These are phyloP conservation scores for Dryomyza anilis DNA, from an alignment of 2,888 invertebrate genomes.

Conservation along the genomic window DNA sequence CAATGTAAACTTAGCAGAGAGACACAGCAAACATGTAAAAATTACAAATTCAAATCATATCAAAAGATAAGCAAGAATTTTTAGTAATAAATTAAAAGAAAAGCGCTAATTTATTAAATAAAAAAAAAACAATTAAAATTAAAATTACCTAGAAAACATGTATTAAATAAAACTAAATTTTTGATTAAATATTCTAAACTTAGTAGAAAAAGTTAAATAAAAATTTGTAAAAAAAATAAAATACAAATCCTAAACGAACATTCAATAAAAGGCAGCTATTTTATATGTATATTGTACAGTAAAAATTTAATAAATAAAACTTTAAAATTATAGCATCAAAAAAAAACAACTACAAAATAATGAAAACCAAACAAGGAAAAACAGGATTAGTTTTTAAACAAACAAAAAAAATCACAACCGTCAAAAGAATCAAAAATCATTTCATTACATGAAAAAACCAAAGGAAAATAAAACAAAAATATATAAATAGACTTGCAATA, in stretches of 20 bases:
- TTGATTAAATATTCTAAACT: neutral
- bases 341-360: slow-evolving; percentile 28
- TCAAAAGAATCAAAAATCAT: slow-evolving; percentile 3
- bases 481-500: neutral
- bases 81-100: neutral
- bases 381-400: slow-evolving; percentile 3
- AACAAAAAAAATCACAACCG: slow-evolving; percentile 7
- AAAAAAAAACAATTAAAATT: neutral
- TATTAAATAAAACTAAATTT: neutral
- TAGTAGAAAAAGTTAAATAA: slow-evolving; percentile 1
- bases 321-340: slow-evolving; percentile 24
- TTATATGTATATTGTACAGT: neutral
- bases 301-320: slow-evolving; percentile 2
- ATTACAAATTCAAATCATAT: slow-evolving; percentile 14
- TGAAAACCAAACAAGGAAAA: slow-evolving; percentile 15
- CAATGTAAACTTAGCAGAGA: neutral
- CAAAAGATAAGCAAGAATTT: slow-evolving; percentile 12
- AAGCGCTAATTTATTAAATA: neutral
- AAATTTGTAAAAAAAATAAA: slow-evolving; percentile 4
- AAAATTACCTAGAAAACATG: neutral
- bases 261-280: slow-evolving; percentile 26
- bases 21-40: neutral
- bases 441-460: neutral
- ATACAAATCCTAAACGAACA: no score
- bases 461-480: neutral